phyloP scores from a whole-genome alignment of 2,113 vertebrate genomes.

The Passerina amoena region DNA sequence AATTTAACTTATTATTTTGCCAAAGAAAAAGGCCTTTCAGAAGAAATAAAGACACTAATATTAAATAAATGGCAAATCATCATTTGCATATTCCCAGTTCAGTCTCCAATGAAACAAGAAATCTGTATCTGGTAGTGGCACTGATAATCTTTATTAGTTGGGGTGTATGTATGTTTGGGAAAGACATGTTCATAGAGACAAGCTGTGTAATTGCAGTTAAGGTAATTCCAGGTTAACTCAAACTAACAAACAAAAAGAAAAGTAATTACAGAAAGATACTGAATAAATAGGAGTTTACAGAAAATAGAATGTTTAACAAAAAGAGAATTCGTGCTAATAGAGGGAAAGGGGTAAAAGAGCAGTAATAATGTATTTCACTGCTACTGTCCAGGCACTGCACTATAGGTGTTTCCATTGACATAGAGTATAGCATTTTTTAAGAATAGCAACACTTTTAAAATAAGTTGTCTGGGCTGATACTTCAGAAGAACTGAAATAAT shows the following conservation, averaged over 20 bases:
- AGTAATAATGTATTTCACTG: neutral
- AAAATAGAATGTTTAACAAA: neutral
- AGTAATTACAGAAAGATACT: neutral
- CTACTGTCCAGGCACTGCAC: neutral
- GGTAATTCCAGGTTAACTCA: neutral
- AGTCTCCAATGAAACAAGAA: neutral
- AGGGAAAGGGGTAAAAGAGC: neutral
- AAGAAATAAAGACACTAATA: neutral
- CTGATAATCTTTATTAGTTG: neutral
- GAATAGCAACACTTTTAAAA: neutral
- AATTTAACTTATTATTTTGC: neutral
- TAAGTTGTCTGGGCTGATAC: neutral
- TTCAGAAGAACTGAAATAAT: neutral
- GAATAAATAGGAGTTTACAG: neutral
- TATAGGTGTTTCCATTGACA: neutral
- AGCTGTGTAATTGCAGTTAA: neutral
- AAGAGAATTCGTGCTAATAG: neutral
- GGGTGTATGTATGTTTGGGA: neutral
- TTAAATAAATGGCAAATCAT: neutral
- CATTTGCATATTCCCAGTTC: neutral
- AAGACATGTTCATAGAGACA: neutral
- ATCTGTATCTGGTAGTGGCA: neutral
- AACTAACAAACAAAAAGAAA: neutral
- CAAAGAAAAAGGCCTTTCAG: neutral
- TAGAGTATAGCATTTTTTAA: neutral